Evolutionary conservation across 2,113 vertebrate genomes (phyloP), one percentile per base, ranked within the genome.

Genomic region (Myodes glareolus): DNA sequence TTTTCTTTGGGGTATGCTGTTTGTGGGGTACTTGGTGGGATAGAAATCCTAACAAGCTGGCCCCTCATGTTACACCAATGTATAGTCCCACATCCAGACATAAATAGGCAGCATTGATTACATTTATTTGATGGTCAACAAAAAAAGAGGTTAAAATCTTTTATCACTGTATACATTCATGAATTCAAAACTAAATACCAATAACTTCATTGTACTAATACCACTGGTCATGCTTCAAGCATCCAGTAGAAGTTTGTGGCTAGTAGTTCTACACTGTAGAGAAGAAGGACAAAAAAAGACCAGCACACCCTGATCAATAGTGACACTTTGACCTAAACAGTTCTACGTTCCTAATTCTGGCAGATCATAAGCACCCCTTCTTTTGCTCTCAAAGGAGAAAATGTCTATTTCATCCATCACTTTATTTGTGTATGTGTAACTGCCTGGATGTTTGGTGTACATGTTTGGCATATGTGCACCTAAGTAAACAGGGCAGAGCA

Each of bases 231-330:
- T 8, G 42, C 86, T 73, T 82, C 78, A 84, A 50, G 45, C 1
- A 6, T 16, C 17, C 14, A 19, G 7, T 0, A 36, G 9, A 0
- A 11, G 6, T 17, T 16, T 21, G 25, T 65, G 14, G 21, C 17
- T 13, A 39, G 55, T 16, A 23, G 7, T 45, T 33, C 68, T 1
- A 0, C 5, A 39, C 1, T 9, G 45, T 7, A 55, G 45, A 55
- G 19, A 91, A 19, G 47, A 13, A 36, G 0, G n/a, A 87, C 29
- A 65, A 19, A 39, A 3, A 9, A 42, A 61, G n/a, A 61, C 21
- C 55, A 82, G 11, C 55, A 14, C 61, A 61, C 27, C 1, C 10
- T 45, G 29, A 47, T 50, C 52, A 82, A 10, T 4, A 82, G 10
- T 27, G n/a, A 1, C 36, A 31, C 21, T 67, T 5, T 84, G 25